These are phyloP conservation scores for Natator depressus DNA, from an alignment of 2,113 vertebrate species.

Conservation along the genomic window DNA sequence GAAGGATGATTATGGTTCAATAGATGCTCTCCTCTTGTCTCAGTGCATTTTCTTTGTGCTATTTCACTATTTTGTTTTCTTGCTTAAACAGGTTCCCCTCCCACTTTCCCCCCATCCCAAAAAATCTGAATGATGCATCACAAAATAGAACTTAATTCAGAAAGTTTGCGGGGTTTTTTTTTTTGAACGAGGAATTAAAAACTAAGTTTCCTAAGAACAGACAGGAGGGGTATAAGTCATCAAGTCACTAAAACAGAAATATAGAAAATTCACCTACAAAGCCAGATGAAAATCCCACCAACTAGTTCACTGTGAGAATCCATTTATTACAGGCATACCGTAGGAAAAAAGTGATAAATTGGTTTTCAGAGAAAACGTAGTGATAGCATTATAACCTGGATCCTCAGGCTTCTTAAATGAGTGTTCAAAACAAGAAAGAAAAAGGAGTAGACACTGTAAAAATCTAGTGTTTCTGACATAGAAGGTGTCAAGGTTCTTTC, in stretches of 20 bases:
- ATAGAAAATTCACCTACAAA: background rate
- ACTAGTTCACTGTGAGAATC: background rate
- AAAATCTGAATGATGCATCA: background rate
- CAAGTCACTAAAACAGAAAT: background rate
- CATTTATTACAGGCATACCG: background rate
- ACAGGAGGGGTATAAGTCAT: background rate
- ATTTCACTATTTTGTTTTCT: background rate
- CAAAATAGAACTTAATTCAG: background rate
- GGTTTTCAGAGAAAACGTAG: background rate
- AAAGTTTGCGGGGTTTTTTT: background rate
- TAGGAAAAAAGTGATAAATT: background rate
- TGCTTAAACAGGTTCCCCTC: background rate
- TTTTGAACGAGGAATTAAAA: background rate
- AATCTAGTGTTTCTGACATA: background rate
- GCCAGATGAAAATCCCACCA: background rate
- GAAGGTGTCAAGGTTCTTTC: background rate
- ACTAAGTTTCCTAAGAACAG: background rate
- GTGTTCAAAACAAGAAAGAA: background rate
- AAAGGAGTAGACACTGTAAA: background rate
- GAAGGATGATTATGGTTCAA: background rate
- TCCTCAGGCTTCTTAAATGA: background rate
- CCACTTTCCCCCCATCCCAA: background rate
- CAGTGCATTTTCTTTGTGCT: background rate
- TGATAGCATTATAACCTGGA: background rate
- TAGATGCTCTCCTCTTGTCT: accelerated